Percentiles rank a stretch among this genome's conserved stretches.
Conservation (phyloP, 2,113 vertebrate genomes). For the Sisor rabdophorus region DNA sequence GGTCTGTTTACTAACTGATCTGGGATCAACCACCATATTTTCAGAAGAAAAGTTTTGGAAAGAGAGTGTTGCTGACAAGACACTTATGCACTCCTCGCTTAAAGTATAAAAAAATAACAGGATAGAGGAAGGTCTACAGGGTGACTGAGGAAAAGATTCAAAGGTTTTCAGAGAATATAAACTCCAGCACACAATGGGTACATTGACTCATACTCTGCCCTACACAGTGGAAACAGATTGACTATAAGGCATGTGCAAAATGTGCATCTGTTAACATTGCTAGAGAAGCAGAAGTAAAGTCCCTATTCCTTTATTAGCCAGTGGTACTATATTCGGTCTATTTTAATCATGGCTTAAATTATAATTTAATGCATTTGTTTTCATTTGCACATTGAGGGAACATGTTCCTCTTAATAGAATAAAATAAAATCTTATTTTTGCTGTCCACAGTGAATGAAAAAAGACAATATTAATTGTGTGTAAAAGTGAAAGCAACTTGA, state of each 20-base stretch:
- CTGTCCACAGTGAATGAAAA: too few relatives aligned
- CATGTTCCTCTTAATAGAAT: too few relatives aligned
- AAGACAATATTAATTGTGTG: too few relatives aligned
- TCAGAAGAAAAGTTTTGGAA: slow-evolving; percentile 61
- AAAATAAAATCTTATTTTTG: too few relatives aligned
- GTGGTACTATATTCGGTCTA: background rate
- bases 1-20: slow-evolving; percentile 58
- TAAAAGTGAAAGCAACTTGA: too few relatives aligned
- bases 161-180: slow-evolving; percentile 35
- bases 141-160: slow-evolving; percentile 46
- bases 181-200: slow-evolving; percentile 42
- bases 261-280: slow-evolving; percentile 34
- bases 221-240: slow-evolving; percentile 35
- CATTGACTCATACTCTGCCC: slow-evolving; percentile 44
- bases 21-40: slow-evolving; percentile 52
- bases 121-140: slow-evolving; percentile 56
- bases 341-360: too few relatives aligned
- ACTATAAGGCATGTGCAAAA: slow-evolving; percentile 40
- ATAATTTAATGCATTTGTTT: too few relatives aligned
- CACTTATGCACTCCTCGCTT: slow-evolving; percentile 59
- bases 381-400: too few relatives aligned
- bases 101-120: slow-evolving; percentile 59
- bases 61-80: slow-evolving; percentile 70
- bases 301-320: slow-evolving; percentile 19
- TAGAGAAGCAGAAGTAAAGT: slow-evolving; percentile 35